A percentile compares a stretch with the other conserved stretches of the same genome.
Evolutionary conservation across 2,797 vertebrate genomes (phyloP).

Genomic region (Sebastes kiyomatsui): DNA sequence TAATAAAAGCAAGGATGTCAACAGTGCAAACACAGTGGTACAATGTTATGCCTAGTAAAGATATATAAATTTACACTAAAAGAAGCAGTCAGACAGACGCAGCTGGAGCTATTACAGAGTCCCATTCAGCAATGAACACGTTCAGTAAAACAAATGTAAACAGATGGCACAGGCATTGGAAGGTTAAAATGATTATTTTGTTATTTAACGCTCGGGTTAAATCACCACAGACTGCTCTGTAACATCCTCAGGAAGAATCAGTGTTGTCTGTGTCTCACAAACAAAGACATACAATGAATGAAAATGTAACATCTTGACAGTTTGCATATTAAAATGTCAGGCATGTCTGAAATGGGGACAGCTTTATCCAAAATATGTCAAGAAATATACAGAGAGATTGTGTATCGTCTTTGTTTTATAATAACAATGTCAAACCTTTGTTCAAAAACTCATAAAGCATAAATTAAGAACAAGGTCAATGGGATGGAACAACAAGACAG

Average conservation of each 20-base stretch:
- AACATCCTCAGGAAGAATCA: background rate
- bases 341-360: constrained; percentile 19
- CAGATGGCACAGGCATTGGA: background rate
- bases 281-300: constrained; percentile 4
- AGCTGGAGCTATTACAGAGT: background rate
- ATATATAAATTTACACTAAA: background rate
- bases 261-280: background rate
- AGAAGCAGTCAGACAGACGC: background rate
- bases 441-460: background rate
- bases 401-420: background rate
- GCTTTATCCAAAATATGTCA: constrained; percentile 26
- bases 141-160: background rate
- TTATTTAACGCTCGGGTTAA: background rate
- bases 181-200: background rate
- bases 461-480: background rate
- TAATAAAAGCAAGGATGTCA: background rate
- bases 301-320: constrained; percentile 25
- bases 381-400: background rate
- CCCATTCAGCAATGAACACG: background rate
- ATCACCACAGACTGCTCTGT: background rate
- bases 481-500: background rate
- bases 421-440: background rate
- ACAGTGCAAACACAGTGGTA: background rate
- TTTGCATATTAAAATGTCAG: constrained; percentile 21
- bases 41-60: too few species aligned